These are phyloP conservation scores for Acromyrmex heyeri DNA, from an alignment of 1,140 invertebrate species.

Conservation along the genomic window DNA sequence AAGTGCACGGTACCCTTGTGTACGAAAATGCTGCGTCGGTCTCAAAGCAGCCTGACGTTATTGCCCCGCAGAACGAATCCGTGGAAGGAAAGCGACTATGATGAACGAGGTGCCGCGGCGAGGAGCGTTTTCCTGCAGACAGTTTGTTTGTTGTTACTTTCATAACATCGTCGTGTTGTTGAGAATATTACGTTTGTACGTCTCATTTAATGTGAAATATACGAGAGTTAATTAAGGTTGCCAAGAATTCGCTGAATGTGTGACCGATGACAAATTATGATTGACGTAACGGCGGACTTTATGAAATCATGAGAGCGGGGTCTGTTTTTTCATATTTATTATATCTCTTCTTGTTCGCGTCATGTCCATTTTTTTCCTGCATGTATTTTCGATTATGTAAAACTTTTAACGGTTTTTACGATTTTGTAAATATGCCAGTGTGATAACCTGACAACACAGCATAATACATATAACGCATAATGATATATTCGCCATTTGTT, in stretches of 20 bases:
- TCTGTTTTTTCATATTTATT: constrained; percentile 12
- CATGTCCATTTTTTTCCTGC: not conserved
- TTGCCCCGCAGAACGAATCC: constrained; percentile 77
- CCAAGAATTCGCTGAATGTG: not conserved
- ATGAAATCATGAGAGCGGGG: constrained; percentile 2
- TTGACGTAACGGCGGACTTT: not conserved
- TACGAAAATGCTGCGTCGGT: constrained; percentile 77
- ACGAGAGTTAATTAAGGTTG: not conserved
- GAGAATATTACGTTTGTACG: not conserved
- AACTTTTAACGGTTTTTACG: not conserved
- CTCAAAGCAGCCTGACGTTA: constrained; percentile 73
- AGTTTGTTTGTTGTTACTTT: constrained; percentile 14
- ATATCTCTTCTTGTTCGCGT: not conserved
- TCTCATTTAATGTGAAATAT: constrained; percentile 9
- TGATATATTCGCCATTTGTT: not conserved
- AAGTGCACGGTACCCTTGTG: constrained; percentile 77
- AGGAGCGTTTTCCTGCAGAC: constrained; percentile 21
- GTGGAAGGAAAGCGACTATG: constrained; percentile 64
- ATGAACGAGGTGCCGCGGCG: constrained; percentile 57
- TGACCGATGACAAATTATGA: constrained; percentile 29
- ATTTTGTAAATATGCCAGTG: not conserved
- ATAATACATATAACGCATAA: not conserved
- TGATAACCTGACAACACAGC: not conserved
- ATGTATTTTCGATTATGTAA: not conserved
- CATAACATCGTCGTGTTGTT: not conserved